A percentile compares a stretch with the other conserved stretches of the same genome.
Evolutionary conservation across 2,888 invertebrate species (phyloP).

Genomic region (Stenurella melanura): DNA sequence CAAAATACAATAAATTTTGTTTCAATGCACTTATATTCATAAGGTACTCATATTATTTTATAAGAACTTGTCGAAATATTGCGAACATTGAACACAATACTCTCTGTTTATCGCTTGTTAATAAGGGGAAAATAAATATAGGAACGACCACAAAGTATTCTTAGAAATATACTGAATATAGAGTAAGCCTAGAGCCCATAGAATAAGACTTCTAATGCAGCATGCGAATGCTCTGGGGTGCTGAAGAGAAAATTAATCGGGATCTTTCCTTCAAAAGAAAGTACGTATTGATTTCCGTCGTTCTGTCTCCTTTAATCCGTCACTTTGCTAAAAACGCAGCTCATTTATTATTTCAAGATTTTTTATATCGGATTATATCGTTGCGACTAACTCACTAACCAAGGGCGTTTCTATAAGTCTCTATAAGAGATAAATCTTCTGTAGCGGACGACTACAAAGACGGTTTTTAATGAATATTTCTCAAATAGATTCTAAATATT

Average conservation of each 20-base stretch:
- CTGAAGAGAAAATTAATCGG: constrained; percentile 26
- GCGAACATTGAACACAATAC: no score
- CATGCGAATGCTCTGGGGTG: constrained; percentile 16
- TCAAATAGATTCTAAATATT: no score
- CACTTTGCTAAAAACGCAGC: constrained; percentile 9
- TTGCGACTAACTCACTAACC: neutral
- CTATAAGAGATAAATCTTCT: neutral
- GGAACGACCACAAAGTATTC: constrained; percentile 29
- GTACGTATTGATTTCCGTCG: constrained; percentile 35
- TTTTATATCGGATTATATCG: neutral
- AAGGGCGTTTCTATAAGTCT: neutral
- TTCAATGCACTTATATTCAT: no score
- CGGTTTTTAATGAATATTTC: neutral
- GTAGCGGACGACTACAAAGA: neutral
- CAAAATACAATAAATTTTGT: no score
- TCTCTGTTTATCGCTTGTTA: neutral
- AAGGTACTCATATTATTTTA: no score
- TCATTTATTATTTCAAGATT: constrained; percentile 28
- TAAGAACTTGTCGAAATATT: no score
- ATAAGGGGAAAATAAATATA: neutral
- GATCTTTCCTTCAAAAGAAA: constrained; percentile 36
- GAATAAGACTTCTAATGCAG: constrained; percentile 35
- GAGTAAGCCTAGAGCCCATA: constrained; percentile 16
- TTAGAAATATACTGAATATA: constrained; percentile 27
- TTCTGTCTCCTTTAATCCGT: constrained; percentile 7